Percentiles rank a stretch among this genome's conserved stretches.
Conservation (phyloP, 2,888 invertebrate genomes). For the Caradrina kadenii region DNA sequence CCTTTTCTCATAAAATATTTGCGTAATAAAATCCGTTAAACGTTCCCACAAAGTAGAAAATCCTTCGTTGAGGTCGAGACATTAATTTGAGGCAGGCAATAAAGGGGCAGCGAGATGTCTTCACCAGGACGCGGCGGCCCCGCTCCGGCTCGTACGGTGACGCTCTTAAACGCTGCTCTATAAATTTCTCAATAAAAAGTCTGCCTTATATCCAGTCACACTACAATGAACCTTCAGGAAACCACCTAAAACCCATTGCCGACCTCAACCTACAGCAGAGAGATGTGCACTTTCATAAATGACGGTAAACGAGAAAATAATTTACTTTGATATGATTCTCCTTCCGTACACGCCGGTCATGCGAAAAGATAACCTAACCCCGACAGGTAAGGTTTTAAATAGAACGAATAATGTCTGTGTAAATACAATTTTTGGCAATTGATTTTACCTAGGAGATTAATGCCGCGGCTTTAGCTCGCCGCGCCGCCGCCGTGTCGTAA, state of each 20-base stretch:
- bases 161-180: constrained; percentile 84
- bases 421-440: constrained; percentile 88
- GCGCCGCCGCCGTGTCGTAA: constrained; percentile 82
- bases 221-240: constrained; percentile 79
- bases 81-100: constrained; percentile 90
- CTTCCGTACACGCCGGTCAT: constrained; percentile 71
- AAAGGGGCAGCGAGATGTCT: constrained; percentile 87
- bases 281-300: constrained; percentile 83
- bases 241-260: constrained; percentile 71
- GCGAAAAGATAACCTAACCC: constrained; percentile 77
- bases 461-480: constrained; percentile 81
- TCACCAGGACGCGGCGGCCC: constrained; percentile 72
- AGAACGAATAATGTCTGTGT: constrained; percentile 63
- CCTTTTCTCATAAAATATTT: constrained; percentile 80
- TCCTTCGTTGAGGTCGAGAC: constrained; percentile 84
- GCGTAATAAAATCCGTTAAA: constrained; percentile 86
- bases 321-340: constrained; percentile 87
- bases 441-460: constrained; percentile 88
- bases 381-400: constrained; percentile 72
- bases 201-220: constrained; percentile 64
- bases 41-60: constrained; percentile 85
- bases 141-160: constrained; percentile 69
- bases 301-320: constrained; percentile 85
- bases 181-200: constrained; percentile 87
- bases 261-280: constrained; percentile 64